These are phyloP conservation scores for Prietella phreatophila DNA, from an alignment of 2,113 vertebrate species.

Conservation along the genomic window DNA sequence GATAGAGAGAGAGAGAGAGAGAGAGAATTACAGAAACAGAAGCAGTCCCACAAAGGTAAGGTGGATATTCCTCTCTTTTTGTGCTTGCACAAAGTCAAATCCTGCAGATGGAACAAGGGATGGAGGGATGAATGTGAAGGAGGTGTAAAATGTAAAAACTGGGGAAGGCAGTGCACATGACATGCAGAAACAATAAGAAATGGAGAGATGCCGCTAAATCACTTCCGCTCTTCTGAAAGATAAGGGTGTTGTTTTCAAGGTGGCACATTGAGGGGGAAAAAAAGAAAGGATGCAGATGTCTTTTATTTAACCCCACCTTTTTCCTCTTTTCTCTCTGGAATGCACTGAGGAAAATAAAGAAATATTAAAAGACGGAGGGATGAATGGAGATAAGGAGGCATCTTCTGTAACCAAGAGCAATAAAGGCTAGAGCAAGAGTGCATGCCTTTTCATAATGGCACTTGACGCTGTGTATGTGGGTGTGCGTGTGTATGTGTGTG, in stretches of 20 bases:
- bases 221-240: constrained; percentile 45
- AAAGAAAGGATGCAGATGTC: constrained; percentile 60
- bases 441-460: constrained; percentile 25
- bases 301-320: constrained; percentile 4
- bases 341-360: constrained; percentile 44
- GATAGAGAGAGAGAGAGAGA: constrained; percentile 34
- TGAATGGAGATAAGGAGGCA: constrained; percentile 50
- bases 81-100: not conserved
- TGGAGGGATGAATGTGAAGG: constrained; percentile 16
- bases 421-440: constrained; percentile 54
- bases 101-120: not conserved
- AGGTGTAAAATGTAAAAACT: constrained; percentile 15
- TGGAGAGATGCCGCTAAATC: constrained; percentile 43
- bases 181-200: constrained; percentile 63
- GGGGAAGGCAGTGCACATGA: constrained; percentile 41
- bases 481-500: constrained; percentile 22
- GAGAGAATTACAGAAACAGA: constrained; percentile 42
- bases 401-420: constrained; percentile 71
- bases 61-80: not conserved
- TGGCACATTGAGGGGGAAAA: constrained; percentile 54
- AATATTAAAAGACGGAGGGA: constrained; percentile 29
- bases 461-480: constrained; percentile 39
- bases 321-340: not conserved
- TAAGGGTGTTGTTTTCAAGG: constrained; percentile 70
- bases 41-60: constrained; percentile 59